Evolutionary conservation across 2,113 vertebrate species (phyloP), one percentile per base, ranked within the genome.

Genomic region (Carlito syrichta): DNA sequence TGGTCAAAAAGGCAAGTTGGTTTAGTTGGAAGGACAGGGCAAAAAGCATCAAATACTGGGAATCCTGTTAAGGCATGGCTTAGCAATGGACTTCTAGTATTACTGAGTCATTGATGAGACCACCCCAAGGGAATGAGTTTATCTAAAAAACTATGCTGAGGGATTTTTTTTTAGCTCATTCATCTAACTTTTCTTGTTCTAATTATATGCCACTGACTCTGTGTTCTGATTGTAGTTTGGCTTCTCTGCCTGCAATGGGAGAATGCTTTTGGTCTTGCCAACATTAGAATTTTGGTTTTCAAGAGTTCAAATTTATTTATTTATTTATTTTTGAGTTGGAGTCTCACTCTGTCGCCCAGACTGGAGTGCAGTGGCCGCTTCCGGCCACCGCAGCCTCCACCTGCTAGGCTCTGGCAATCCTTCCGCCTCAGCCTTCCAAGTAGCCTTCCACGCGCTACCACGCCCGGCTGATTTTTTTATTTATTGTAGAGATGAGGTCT

Each of bases 181-280:
- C 62, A 77, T 73, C 45, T 89, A 77, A 86, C 52, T 93, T 63
- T 91, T 73, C 86, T 91, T 45, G 35, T 94, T 92, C 84, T 60
- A 66, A 78, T 95, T 71, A 60, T 71, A 83, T 73, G 69, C n/a
- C 89, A 40, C 54, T 89, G 76, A 89, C 52, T 6, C 60, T 73
- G 40, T 89, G 63, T 83, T 86, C 78, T 83, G 91, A 86, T 83
- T 78, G 45, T 54, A 95, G 20, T 78, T 94, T 97, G 79, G 54
- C 56, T 92, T 92, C 77, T 91, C 45, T 93, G 77, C 32, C 89
- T 62, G 40, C n/a, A 77, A 89, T 69, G 56, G 25, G 35, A 89
- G 50, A 77, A 71, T 86, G 60, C 50, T 94, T 92, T 52, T 45
- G 43, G 40, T 95, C 54, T 63, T 91, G 89, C 66, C 52, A 91